A percentile compares a stretch with the other conserved stretches of the same genome.
phyloP scores from a whole-genome alignment of 2,888 invertebrate species.

The Ormyrus thymus region DNA sequence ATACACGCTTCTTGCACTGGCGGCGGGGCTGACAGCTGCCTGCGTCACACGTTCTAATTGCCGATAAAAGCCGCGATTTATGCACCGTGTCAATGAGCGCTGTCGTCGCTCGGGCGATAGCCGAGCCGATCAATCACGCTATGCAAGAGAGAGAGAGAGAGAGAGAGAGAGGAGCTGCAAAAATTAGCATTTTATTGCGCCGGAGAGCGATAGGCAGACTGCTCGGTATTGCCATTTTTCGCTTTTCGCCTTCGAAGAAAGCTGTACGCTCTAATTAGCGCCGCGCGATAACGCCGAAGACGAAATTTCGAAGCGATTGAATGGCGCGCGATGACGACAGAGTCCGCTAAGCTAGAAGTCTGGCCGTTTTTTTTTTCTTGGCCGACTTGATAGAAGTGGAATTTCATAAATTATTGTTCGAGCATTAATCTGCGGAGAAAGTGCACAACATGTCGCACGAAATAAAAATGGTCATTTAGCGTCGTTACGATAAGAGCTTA shows the following conservation, averaged over 20 bases:
- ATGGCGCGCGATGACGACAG: background rate
- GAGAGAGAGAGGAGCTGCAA: background rate
- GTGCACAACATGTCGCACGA: background rate
- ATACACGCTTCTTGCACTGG: no score
- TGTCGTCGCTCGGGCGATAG: conserved; percentile 11
- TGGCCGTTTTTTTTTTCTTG: no score
- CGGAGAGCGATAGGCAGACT: background rate
- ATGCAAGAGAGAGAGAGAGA: no score
- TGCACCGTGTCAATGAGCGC: conserved; percentile 19
- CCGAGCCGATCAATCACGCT: background rate
- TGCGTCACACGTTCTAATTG: background rate
- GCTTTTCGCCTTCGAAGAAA: conserved; percentile 3
- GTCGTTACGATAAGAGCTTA: no score
- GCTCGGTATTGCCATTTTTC: background rate
- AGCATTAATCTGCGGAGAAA: background rate
- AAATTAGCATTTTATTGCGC: background rate
- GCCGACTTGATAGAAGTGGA: no score
- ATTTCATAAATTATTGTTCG: background rate
- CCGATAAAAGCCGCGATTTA: conserved; percentile 21
- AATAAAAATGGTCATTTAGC: no score
- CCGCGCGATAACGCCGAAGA: conserved; percentile 21
- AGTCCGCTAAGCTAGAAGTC: background rate
- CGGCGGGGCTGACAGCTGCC: background rate
- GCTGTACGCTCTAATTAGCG: conserved; percentile 23
- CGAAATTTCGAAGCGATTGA: conserved; percentile 32